phyloP scores from a whole-genome alignment of 2,797 vertebrate genomes.

The Bovichtus variegatus region DNA sequence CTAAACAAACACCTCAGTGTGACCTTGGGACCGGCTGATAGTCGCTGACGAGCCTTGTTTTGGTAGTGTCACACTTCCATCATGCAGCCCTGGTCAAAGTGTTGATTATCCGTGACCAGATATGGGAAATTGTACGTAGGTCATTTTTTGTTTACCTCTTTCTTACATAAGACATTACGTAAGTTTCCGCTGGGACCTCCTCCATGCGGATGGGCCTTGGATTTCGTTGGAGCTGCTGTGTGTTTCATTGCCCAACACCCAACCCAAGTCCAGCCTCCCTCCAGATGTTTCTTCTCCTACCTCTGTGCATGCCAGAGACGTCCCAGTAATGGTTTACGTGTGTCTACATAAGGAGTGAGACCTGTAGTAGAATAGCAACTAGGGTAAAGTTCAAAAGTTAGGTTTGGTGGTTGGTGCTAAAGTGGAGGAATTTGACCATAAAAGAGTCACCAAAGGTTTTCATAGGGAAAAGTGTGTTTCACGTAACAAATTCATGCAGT shows the following conservation, averaged over 20 bases:
- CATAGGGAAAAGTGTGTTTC: neutral
- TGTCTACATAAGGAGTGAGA: neutral
- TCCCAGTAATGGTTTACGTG: too few relatives aligned
- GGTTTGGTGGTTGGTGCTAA: neutral
- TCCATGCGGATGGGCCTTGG: neutral
- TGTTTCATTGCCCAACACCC: neutral
- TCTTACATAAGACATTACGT: conserved; percentile 33
- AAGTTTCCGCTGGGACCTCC: neutral
- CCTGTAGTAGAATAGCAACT: neutral
- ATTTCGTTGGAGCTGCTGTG: conserved; percentile 1
- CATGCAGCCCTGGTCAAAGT: neutral
- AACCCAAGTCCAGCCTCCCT: neutral
- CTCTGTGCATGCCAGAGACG: neutral
- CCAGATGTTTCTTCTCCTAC: neutral
- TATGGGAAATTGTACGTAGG: neutral
- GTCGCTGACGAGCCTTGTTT: neutral
- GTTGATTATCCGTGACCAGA: neutral
- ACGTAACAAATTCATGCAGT: too few relatives aligned
- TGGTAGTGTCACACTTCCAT: neutral
- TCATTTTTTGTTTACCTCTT: neutral
- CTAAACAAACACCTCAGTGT: neutral
- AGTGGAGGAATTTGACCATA: neutral
- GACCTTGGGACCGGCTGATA: neutral
- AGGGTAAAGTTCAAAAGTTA: neutral
- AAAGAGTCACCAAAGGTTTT: neutral